Evolutionary conservation across 2,888 invertebrate species (phyloP).

Genomic region (Suillia variegata): DNA sequence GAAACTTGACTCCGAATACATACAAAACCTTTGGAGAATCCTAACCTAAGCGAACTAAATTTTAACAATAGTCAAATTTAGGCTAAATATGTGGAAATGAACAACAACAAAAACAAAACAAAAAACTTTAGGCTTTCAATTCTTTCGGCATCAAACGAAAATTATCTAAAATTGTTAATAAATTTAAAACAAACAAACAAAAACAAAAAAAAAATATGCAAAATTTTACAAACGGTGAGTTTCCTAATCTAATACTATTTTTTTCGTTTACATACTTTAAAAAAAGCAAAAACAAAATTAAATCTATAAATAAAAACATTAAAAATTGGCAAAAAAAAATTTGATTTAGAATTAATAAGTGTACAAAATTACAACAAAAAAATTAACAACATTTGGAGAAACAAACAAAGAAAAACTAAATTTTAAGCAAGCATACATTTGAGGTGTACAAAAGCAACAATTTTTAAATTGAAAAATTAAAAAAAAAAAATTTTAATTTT

Average conservation of each 20-base stretch:
- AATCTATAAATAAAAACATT: constrained; percentile 20
- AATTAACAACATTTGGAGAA: constrained; percentile 15
- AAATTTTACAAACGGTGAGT: constrained; percentile 50
- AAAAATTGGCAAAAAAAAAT: constrained; percentile 21
- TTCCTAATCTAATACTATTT: constrained; percentile 49
- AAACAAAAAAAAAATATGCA: constrained; percentile 37
- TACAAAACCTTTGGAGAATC: constrained; percentile 43
- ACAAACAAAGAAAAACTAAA: constrained; percentile 4
- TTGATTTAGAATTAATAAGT: constrained; percentile 36
- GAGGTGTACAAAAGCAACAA: constrained; percentile 10
- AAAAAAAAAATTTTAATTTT: constrained; percentile 5
- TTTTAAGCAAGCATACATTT: too few relatives aligned
- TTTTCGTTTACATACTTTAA: constrained; percentile 3
- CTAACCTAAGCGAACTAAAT: constrained; percentile 38
- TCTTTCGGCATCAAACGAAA: constrained; percentile 30
- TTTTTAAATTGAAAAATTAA: too few relatives aligned
- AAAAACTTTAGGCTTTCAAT: constrained; percentile 40
- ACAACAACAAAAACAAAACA: too few relatives aligned
- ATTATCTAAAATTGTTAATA: constrained; percentile 36
- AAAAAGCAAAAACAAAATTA: constrained; percentile 21
- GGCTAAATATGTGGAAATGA: constrained; percentile 45
- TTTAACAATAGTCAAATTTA: constrained; percentile 54
- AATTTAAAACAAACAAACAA: constrained; percentile 33
- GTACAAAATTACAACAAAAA: constrained; percentile 35
- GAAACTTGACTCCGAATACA: constrained; percentile 28